Base-by-base conservation (phyloP, 2,113 vertebrate species). In the Phasianus colchicus region DNA sequence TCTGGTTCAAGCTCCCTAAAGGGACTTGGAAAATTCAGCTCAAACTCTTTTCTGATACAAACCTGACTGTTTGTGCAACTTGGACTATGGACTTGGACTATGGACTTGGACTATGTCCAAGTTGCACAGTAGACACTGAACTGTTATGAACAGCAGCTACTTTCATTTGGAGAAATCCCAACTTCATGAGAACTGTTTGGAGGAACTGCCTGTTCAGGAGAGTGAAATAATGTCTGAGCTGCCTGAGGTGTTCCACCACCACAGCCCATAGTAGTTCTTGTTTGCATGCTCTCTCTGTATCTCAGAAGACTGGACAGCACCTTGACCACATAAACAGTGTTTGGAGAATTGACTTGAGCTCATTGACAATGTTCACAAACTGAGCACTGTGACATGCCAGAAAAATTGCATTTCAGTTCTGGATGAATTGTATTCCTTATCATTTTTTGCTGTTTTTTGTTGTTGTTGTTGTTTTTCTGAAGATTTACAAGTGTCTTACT, bases 331-430 rank as follows among this genome's bases (percentile, higher is more conserved):
- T 18, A 64, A 67, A 32, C 19, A 57, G 2, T 10, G 34, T 47
- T 65, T 65, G 18, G 20, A 70, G 21, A 75, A 71, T 32, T 11
- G 6, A 24, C 17, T 15, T 32, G 52, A 57, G 30, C 11, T 38
- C 29, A 19, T 9, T 32, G 38, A 38, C 38, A 38, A 38, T 38
- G 38, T 10, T 38, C 38, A 38, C 13, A 50, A 13, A n/a, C 10
- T n/a, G 17, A 9, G 10, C 32, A 52, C 27, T 6, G 17, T 5
- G 20, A 40, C 0, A 0, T 40, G 66, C 6, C 32, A 50, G 50
- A 57, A 83, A 64, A 60, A 30, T 0, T 29, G 1, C 1, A 24
- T 64, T 50, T 75, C 20, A 12, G 5, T 65, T 19, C 50, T 58
- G 24, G 20, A 58, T 70, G 20, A 80, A 64, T 16, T 57, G 10